phyloP scores from a whole-genome alignment of 2,797 vertebrate genomes.

The Meda fulgida region DNA sequence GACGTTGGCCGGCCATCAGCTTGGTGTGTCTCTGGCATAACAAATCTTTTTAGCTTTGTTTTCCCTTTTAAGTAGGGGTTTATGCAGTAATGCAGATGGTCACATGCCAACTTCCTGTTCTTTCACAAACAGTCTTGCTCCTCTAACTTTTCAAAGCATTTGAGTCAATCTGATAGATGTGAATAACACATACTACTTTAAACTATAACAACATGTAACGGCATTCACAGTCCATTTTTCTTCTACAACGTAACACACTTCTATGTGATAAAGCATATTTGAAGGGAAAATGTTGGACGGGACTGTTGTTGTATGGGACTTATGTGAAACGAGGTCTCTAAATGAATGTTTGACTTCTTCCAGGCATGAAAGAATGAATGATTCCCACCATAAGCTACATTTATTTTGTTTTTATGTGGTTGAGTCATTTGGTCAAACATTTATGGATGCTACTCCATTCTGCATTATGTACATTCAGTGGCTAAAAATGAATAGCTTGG shows the following conservation, averaged over 20 bases:
- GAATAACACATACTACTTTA: not conserved
- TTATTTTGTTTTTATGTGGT: not conserved
- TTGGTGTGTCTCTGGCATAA: no score
- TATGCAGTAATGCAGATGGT: conserved; percentile 14
- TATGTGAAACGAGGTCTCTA: not conserved
- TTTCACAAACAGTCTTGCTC: not conserved
- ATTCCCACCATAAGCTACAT: not conserved
- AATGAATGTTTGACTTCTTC: conserved; percentile 13
- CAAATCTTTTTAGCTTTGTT: not conserved
- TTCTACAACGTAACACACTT: not conserved
- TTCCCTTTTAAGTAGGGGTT: not conserved
- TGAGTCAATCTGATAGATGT: not conserved
- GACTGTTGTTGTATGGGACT: not conserved
- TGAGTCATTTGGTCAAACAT: conserved; percentile 39
- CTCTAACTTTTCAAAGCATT: conserved; percentile 2
- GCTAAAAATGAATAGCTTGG: not conserved
- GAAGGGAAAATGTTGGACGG: not conserved
- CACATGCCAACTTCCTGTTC: not conserved
- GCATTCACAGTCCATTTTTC: not conserved
- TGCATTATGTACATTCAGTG: conserved; percentile 5
- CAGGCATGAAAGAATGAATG: conserved; percentile 11
- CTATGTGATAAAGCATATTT: not conserved
- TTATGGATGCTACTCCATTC: conserved; percentile 13
- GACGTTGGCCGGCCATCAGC: no score
- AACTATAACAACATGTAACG: not conserved